Evolutionary conservation across 2,113 vertebrate genomes (phyloP), one percentile per base, ranked within the genome.

Genomic region (Sebastes fasciatus): DNA sequence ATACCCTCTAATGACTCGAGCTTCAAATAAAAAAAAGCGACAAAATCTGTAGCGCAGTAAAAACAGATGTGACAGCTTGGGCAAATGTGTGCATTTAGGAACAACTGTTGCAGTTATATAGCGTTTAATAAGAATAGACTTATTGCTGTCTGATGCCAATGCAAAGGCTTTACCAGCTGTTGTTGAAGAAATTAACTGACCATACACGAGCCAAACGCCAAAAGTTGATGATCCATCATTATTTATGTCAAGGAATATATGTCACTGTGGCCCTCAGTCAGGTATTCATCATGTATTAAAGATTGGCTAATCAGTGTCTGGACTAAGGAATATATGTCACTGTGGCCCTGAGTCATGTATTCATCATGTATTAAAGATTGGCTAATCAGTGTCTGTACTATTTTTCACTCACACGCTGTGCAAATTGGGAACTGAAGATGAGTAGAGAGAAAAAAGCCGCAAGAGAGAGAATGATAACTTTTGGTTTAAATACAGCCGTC

Each of bases 401-500:
- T 65, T 13, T 48, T 55, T 19, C 6, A 14, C 40, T 23, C 14
- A 6, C 5, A 52, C 17, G 11, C 51, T 55, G 16, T 40, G 57
- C 49, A 67, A 66, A 55, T 23, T n/a, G 52, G 17, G 4, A 70
- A 45, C 40, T 21, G 4, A 34, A 82, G 16, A 40, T 0, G 40
- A 77, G 42, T 4, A 16, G 8, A n/a, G 8, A 70, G 19, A 21
- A 34, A 14, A 57, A 54, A 12, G 55, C 14, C 5, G 5, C 16
- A 45, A 75, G 61, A 68, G 8, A 65, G 45, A 48, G 43, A 74
- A 75, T 40, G 16, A 79, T 34, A 68, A 82, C 48, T 40, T 86
- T 43, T 63, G 72, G 68, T 88, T 90, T 84, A 89, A 92, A 82
- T 83, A 90, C 85, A 92, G 86, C 73, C 65, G 69, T 73, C 89